Percentiles rank a stretch among this genome's conserved stretches.
Evolutionary conservation across 2,888 invertebrate genomes (phyloP).

Genomic region (Pyrrhia umbra): DNA sequence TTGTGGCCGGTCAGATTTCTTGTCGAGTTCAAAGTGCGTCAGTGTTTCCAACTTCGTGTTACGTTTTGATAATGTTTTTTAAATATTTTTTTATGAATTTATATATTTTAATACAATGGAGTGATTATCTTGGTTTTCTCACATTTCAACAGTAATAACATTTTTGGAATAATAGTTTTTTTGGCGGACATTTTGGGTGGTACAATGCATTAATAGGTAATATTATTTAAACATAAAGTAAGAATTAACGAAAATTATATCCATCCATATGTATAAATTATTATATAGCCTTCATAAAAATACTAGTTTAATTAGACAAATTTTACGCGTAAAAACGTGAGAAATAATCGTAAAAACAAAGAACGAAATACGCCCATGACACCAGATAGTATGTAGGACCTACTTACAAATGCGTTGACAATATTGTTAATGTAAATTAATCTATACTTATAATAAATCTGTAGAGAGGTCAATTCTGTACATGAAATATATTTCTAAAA

Average conservation of each 20-base stretch:
- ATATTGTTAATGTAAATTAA: no score
- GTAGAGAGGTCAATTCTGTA: no score
- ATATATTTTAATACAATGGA: slow-evolving; percentile 5
- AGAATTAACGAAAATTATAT: not conserved
- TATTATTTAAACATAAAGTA: no score
- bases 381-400: slow-evolving; percentile 1
- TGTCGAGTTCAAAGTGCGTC: slow-evolving; percentile 63
- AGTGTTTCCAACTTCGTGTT: slow-evolving; percentile 59
- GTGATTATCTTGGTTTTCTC: not conserved
- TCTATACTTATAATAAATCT: no score
- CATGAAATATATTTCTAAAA: no score
- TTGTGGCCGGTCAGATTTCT: slow-evolving; percentile 52
- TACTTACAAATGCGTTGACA: slow-evolving; percentile 8
- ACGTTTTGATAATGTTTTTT: slow-evolving; percentile 10
- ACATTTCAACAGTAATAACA: not conserved
- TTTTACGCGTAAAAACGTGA: slow-evolving; percentile 52
- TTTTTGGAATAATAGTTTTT: not conserved
- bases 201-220: no score
- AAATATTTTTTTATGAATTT: slow-evolving; percentile 18
- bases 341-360: slow-evolving; percentile 42
- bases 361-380: slow-evolving; percentile 34
- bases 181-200: not conserved
- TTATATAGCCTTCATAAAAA: slow-evolving; percentile 31
- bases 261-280: no score
- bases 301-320: slow-evolving; percentile 54